Evolutionary conservation across 1,140 invertebrate genomes (phyloP).

Genomic region (Micrasema minimum): DNA sequence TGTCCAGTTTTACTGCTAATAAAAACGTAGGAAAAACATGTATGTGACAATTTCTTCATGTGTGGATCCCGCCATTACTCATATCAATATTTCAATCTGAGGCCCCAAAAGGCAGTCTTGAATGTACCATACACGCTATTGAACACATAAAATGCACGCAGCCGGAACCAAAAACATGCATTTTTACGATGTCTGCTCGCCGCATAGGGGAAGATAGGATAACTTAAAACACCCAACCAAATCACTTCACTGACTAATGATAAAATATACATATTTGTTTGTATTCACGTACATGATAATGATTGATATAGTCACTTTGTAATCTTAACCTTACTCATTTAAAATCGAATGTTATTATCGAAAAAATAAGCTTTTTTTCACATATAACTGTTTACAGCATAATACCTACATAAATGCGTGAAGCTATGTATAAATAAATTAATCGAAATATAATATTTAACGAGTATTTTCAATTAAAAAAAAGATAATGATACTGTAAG

Average conservation of each 20-base stretch:
- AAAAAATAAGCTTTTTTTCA: too few relatives aligned
- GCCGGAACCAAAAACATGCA: conserved; percentile 35
- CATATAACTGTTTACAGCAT: too few relatives aligned
- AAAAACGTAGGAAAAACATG: conserved; percentile 16
- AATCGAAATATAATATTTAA: too few relatives aligned
- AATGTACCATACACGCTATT: conserved; percentile 10
- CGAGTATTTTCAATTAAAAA: too few relatives aligned
- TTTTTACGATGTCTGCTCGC: conserved; percentile 27
- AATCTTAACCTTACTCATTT: too few relatives aligned
- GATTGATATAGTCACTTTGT: not conserved
- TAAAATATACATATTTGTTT: not conserved
- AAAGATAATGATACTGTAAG: too few relatives aligned
- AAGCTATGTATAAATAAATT: too few relatives aligned
- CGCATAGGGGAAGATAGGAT: not conserved
- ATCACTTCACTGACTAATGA: not conserved
- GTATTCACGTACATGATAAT: not conserved
- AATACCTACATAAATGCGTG: too few relatives aligned
- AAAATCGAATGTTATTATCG: too few relatives aligned
- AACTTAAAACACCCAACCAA: not conserved
- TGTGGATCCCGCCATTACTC: conserved; percentile 8
- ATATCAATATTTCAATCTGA: conserved; percentile 15
- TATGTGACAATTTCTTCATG: conserved; percentile 18
- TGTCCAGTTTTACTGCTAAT: conserved; percentile 17
- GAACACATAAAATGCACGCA: conserved; percentile 34
- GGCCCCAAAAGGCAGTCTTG: not conserved